Conservation (phyloP, 2,888 invertebrate species). For the Empis livida region DNA sequence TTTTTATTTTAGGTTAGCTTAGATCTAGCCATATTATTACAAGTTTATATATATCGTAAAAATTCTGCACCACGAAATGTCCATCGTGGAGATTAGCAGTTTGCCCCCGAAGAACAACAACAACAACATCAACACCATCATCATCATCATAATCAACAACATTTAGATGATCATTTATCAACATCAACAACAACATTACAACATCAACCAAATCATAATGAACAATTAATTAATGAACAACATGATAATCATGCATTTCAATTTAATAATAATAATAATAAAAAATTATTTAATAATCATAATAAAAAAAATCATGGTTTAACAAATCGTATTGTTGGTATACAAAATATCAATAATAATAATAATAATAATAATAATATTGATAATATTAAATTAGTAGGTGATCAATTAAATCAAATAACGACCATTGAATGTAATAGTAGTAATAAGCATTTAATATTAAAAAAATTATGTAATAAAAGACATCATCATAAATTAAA, state of each 20-base stretch:
- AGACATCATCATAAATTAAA: not conserved
- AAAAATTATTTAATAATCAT: conserved; percentile 2
- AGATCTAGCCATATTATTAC: conserved; percentile 49
- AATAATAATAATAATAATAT: not conserved
- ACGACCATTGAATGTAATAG: not conserved
- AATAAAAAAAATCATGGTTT: not conserved
- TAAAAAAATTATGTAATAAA: not conserved
- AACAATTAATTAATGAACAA: conserved; percentile 28
- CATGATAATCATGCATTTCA: conserved; percentile 33
- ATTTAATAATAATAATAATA: conserved; percentile 23
- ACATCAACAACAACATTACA: conserved; percentile 24
- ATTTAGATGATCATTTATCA: conserved; percentile 10
- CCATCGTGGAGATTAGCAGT: conserved; percentile 54
- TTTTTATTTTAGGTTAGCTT: conserved; percentile 46
- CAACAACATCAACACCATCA: conserved; percentile 18
- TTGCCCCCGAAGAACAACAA: conserved; percentile 37
- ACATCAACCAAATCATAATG: conserved; percentile 27
- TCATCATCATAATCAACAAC: conserved; percentile 16
- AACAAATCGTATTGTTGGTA: not conserved
- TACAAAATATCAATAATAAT: not conserved
- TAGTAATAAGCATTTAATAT: not conserved
- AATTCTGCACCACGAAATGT: conserved; percentile 40
- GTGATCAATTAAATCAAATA: conserved; percentile 1
- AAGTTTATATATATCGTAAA: conserved; percentile 52
- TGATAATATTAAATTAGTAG: not conserved